Base-by-base conservation (phyloP, 2,797 vertebrate genomes). In the Melopsittacus undulatus region DNA sequence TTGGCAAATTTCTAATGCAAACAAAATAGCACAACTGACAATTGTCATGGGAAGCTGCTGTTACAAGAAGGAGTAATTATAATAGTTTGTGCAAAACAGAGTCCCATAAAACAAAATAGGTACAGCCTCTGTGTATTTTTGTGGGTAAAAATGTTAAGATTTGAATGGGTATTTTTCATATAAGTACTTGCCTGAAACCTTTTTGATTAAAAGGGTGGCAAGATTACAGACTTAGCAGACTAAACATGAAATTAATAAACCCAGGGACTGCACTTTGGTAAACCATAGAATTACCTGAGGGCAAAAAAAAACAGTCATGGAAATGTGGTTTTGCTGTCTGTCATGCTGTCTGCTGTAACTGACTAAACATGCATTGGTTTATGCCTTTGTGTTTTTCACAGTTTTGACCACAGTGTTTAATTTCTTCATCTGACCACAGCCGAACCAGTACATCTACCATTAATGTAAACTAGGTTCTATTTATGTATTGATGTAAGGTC, bases 281-380 rank as follows among this genome's bases (percentile, higher is more conserved):
- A 97, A 97, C 95, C 92, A 89, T 96, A 96, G 92, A 97, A 97
- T 97, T 97, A 96, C 45, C 95, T 67, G 21, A 77, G 94, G 93
- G 96, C 96, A 97, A 93, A 96, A 66, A 68, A 69, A 40, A 40
- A 40, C 19, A 11, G 18, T 27, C 59, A 86, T 3, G 34, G 84
- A 97, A 97, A 87, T 98, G 96, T 94, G 96, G 95, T 96, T 98
- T 98, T 97, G 73, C 79, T 97, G 67, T 97, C 91, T 97, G 78
- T 96, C 69, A 19, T 80, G 40, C 87, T 96, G 92, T 96, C 89
- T 96, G 69, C 91, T 97, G 9, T 95, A 97, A 97, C 83, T 72
- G 79, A 96, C 91, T 93, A 89, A 96, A 46, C 32, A 52, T 90
- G 49, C 7, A 2, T 92, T 96, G 48, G 90, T 95, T 95, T 89